phyloP scores from a whole-genome alignment of 2,888 invertebrate genomes.

The Gastrophysa polygoni region DNA sequence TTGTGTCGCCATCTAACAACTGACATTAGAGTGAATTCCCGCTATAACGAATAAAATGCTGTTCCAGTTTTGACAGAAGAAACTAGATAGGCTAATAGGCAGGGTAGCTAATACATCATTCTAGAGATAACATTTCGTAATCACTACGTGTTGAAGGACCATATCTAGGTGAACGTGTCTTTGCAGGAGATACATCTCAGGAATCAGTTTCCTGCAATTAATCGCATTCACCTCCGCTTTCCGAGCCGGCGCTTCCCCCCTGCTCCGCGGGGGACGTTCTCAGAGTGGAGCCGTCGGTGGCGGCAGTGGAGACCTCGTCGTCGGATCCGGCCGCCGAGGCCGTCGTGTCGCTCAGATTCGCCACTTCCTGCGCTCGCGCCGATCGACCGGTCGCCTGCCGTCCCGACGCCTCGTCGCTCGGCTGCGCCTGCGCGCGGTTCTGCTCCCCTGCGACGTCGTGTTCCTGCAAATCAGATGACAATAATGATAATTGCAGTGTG shows the following conservation, averaged over 20 bases:
- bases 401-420: conserved; percentile 41
- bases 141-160: no score
- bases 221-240: conserved; percentile 77
- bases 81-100: no score
- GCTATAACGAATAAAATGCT: no score
- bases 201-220: no score
- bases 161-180: no score
- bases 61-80: no score
- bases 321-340: conserved; percentile 91
- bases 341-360: conserved; percentile 79
- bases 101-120: no score
- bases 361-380: conserved; percentile 58
- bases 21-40: no score
- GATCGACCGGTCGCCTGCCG: conserved; percentile 34
- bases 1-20: no score
- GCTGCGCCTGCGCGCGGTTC: conserved; percentile 53
- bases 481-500: background rate
- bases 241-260: conserved; percentile 70
- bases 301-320: conserved; percentile 92
- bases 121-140: no score
- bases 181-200: no score
- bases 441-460: conserved; percentile 66
- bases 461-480: conserved; percentile 73
- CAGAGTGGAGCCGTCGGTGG: conserved; percentile 91
- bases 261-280: conserved; percentile 85